Base-by-base conservation (phyloP, 2,797 vertebrate species). In the Eidolon dupreanum region DNA sequence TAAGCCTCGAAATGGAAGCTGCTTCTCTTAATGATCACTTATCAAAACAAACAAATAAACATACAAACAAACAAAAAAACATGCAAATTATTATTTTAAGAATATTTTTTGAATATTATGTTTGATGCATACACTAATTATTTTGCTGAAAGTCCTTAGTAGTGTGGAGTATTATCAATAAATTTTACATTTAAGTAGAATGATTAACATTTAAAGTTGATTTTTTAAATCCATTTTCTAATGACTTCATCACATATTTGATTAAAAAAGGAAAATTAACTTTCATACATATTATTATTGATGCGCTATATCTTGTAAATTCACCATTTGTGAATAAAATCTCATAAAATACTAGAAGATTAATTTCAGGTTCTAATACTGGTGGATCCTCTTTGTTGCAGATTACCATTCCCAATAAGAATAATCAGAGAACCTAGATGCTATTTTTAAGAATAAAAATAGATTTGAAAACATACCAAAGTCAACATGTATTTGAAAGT, bases 171-270 rank as follows among this genome's bases (percentile, higher is more conserved):
- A 33, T 59, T 75, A 24, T 51, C 51, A 78, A 57, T 74, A 13
- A 41, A 81, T 65, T 71, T 93, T 88, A 66, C 26, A 61, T 55
- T 63, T 81, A 70, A 90, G n/a, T 36, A 75, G 38, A 49, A 65
- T n/a, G 13, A 74, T 92, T 93, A 86, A 95, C 70, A 71, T 66
- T 91, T 24, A 82, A 86, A 93, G 41, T 1, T 36, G 22, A 43
- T n/a, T 91, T 93, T 53, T 13, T 59, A 77, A 63, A 65, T 78
- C 10, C 83, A 17, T 90, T 88, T n/a, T 93, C 9, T 90, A 86
- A 77, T 74, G 79, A 82, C 33, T 73, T 71, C 6, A 24, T 55
- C 75, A 83, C 8, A 66, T n/a, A 61, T 82, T 79, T 57, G 8
- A 49, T 73, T 68, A 38, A 81, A 91, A 65, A 91, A 79, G 74